phyloP scores from a whole-genome alignment of 2,797 vertebrate genomes.

The Chaetophractus vellerosus region DNA sequence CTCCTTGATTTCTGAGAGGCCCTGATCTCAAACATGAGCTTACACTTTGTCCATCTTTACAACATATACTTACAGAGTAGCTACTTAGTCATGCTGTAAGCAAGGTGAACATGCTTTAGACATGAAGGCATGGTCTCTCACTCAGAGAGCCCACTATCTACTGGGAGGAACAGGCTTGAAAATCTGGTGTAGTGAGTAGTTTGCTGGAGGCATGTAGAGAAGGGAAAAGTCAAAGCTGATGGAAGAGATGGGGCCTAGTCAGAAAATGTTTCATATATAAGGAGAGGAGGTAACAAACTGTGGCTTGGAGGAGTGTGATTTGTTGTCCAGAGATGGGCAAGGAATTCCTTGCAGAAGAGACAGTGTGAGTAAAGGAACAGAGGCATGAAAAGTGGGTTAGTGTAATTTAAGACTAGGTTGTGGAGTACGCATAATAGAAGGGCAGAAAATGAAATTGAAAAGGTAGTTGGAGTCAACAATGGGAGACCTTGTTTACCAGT shows the following conservation, averaged over 20 bases:
- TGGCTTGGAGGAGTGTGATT: background rate
- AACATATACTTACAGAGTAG: background rate
- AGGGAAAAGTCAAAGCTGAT: background rate
- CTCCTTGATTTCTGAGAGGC: constrained; percentile 24
- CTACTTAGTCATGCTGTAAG: background rate
- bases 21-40: background rate
- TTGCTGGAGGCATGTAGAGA: background rate
- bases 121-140: background rate
- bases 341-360: background rate
- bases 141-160: background rate
- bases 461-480: background rate
- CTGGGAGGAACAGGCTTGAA: background rate
- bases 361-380: background rate
- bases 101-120: background rate
- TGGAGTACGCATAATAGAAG: too few species aligned
- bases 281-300: background rate
- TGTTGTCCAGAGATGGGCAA: background rate
- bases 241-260: background rate
- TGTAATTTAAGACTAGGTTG: background rate
- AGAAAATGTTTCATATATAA: background rate
- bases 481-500: background rate
- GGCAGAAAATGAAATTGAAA: background rate
- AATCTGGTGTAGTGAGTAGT: background rate
- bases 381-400: background rate
- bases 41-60: background rate